These are phyloP conservation scores for Tinea semifulvella DNA, from an alignment of 2,888 invertebrate species.

Conservation along the genomic window DNA sequence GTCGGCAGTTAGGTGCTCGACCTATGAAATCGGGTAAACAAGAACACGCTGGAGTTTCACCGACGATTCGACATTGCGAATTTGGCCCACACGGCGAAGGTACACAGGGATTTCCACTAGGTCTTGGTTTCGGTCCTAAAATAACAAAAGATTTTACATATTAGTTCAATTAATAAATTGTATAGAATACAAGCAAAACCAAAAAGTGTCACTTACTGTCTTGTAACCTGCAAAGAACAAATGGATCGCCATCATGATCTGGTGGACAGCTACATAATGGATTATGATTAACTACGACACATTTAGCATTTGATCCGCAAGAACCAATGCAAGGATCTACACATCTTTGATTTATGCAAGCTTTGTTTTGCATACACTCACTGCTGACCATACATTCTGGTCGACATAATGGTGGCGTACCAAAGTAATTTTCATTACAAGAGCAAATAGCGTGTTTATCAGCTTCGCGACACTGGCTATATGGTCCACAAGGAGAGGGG, in stretches of 20 bases:
- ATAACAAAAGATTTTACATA: conserved; percentile 23
- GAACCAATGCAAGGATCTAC: conserved; percentile 83
- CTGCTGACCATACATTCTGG: conserved; percentile 86
- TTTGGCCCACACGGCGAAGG: conserved; percentile 88
- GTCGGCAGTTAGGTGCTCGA: conserved; percentile 85
- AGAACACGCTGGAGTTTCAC: conserved; percentile 81
- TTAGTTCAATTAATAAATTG: conserved; percentile 16
- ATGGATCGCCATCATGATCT: conserved; percentile 83
- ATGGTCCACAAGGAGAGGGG: conserved; percentile 81
- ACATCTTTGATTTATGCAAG: conserved; percentile 83
- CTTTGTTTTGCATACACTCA: conserved; percentile 82
- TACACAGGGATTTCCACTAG: conserved; percentile 76
- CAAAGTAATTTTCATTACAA: conserved; percentile 80
- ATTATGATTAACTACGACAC: conserved; percentile 86
- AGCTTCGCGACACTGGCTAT: conserved; percentile 77
- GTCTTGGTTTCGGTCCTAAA: conserved; percentile 63
- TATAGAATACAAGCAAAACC: neutral
- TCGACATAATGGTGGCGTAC: conserved; percentile 79
- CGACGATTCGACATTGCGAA: conserved; percentile 81
- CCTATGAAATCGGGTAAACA: conserved; percentile 83
- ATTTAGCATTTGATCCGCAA: conserved; percentile 84
- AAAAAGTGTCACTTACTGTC: conserved; percentile 70
- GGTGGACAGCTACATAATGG: conserved; percentile 84
- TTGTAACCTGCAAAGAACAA: conserved; percentile 74
- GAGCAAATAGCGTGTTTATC: conserved; percentile 83